A percentile compares a stretch with the other conserved stretches of the same genome.
These are phyloP conservation scores for Atta texana DNA, from an alignment of 1,140 invertebrate species.

Conservation along the genomic window DNA sequence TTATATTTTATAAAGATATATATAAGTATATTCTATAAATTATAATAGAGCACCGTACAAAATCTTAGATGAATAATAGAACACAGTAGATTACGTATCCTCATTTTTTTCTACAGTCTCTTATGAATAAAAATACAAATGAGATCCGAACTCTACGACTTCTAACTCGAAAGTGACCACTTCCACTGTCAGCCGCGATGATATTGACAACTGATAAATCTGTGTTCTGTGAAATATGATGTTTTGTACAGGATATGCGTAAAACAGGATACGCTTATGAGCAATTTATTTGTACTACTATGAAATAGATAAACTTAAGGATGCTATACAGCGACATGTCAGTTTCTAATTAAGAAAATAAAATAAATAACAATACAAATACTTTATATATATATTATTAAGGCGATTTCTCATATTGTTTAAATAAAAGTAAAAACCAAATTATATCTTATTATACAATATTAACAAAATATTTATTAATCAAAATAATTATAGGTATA, in stretches of 20 bases:
- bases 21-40: neutral
- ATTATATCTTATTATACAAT: neutral
- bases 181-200: slow-evolving; percentile 50
- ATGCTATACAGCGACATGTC: neutral
- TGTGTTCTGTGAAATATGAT: slow-evolving; percentile 73
- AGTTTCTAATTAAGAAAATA: neutral
- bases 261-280: slow-evolving; percentile 80
- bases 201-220: slow-evolving; percentile 54
- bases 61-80: neutral
- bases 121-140: neutral
- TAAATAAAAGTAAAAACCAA: slow-evolving; percentile 6
- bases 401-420: neutral
- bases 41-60: slow-evolving; percentile 7
- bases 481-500: neutral
- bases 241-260: slow-evolving; percentile 77
- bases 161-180: slow-evolving; percentile 33
- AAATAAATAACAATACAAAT: neutral
- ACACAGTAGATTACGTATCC: neutral
- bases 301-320: slow-evolving; percentile 50
- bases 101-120: neutral
- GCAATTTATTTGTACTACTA: slow-evolving; percentile 62
- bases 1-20: neutral
- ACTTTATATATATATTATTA: neutral
- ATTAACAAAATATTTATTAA: neutral
- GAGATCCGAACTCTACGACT: neutral